Evolutionary conservation across 2,797 vertebrate genomes (phyloP).

Genomic region (Macroramphosus scolopax): DNA sequence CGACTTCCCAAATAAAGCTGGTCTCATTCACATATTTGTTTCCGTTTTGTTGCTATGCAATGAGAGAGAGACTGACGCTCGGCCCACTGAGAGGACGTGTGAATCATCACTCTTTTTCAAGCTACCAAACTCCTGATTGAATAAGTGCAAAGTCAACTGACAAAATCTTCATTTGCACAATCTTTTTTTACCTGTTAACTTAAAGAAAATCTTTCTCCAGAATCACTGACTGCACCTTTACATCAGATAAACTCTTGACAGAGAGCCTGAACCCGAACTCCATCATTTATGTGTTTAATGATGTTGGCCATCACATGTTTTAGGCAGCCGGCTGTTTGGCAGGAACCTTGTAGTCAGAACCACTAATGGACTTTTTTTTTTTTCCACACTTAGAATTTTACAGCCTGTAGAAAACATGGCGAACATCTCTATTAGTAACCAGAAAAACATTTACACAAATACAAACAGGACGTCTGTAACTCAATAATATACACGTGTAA

Average conservation of each 20-base stretch:
- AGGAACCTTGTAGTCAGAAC: conserved; percentile 63
- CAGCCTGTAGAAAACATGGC: conserved; percentile 50
- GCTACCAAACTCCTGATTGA: no score
- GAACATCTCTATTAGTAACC: conserved; percentile 45
- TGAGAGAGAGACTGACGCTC: no score
- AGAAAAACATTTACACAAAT: conserved; percentile 59
- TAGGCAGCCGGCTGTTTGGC: conserved; percentile 69
- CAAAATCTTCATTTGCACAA: no score
- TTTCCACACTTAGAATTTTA: conserved; percentile 67
- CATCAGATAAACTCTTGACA: conserved; percentile 39
- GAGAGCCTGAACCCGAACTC: conserved; percentile 46
- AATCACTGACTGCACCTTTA: no score
- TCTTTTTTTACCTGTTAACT: no score
- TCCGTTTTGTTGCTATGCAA: no score
- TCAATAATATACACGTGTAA: conserved; percentile 66
- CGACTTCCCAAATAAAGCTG: background rate
- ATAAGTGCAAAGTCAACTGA: no score
- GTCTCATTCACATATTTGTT: no score
- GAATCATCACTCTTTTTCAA: no score
- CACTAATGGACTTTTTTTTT: conserved; percentile 63
- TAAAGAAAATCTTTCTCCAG: no score
- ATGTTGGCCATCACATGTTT: conserved; percentile 58
- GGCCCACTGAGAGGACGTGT: no score
- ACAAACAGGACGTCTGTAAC: conserved; percentile 64
- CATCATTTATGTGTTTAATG: conserved; percentile 64